Percentiles rank a stretch among this genome's conserved stretches.
These are phyloP conservation scores for Ptyas mucosa DNA, from an alignment of 2,113 vertebrate genomes.

Conservation along the genomic window DNA sequence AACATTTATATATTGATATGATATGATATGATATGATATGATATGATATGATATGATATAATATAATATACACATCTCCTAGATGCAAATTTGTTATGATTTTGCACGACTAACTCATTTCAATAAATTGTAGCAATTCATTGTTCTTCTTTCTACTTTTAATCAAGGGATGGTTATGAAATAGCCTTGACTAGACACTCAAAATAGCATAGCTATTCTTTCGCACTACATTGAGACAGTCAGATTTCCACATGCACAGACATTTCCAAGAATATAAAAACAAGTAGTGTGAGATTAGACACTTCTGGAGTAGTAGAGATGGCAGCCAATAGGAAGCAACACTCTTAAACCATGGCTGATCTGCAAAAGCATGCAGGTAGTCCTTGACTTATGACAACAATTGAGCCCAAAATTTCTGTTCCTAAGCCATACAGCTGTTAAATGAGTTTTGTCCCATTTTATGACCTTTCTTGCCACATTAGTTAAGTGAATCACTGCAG, in stretches of 20 bases:
- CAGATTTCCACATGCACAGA: constrained; percentile 20
- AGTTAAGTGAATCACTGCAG: not conserved
- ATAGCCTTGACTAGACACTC: constrained; percentile 30
- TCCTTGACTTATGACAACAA: no score
- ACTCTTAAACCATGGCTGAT: not conserved
- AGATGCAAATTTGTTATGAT: not conserved
- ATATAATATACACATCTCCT: not conserved
- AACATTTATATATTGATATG: not conserved
- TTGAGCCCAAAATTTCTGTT: no score
- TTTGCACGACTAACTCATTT: not conserved
- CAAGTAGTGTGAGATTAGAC: constrained; percentile 24
- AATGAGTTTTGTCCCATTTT: not conserved
- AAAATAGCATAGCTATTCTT: constrained; percentile 42
- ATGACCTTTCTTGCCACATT: not conserved
- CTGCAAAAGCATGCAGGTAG: not conserved
- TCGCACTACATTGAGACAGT: constrained; percentile 20
- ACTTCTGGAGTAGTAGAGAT: not conserved
- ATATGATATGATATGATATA: no score
- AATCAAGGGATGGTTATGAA: constrained; percentile 24
- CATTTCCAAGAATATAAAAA: constrained; percentile 37
- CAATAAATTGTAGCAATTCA: constrained; percentile 17
- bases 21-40: no score
- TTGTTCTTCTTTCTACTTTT: constrained; percentile 37
- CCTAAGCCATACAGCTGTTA: no score
- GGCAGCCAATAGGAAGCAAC: not conserved